Conservation (phyloP, 2,113 vertebrate species). For the Aix galericulata region DNA sequence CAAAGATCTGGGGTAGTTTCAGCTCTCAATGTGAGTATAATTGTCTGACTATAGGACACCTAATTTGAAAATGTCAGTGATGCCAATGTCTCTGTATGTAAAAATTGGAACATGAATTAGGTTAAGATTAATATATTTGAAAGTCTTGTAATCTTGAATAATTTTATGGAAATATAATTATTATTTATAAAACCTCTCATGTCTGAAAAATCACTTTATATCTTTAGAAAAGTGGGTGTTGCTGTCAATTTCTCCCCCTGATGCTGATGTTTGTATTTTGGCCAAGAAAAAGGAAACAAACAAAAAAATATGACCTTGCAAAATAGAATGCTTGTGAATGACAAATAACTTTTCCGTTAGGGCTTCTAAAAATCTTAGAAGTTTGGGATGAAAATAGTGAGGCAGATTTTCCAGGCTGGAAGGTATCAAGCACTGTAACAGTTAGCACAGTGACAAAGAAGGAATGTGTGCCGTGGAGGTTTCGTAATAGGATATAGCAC, state of each 20-base stretch:
- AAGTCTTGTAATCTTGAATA: background rate
- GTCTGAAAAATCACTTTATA: background rate
- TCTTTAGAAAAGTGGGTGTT: background rate
- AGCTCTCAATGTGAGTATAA: background rate
- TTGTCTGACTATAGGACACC: background rate
- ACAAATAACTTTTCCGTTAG: background rate
- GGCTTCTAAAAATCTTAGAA: background rate
- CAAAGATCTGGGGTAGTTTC: background rate
- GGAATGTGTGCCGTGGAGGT: background rate
- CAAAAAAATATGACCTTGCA: background rate
- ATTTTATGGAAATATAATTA: background rate
- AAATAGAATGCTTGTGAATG: background rate
- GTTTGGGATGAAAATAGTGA: background rate
- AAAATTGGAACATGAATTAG: background rate
- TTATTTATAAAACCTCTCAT: background rate
- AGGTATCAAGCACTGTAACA: background rate
- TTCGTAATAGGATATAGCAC: background rate
- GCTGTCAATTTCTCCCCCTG: background rate
- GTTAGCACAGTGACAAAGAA: background rate
- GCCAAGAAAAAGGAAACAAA: background rate
- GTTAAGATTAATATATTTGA: background rate
- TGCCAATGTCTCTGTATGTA: background rate
- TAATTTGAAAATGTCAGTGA: background rate
- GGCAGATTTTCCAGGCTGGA: background rate
- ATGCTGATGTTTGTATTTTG: background rate